These are phyloP conservation scores for Pterocles orientalis DNA, from an alignment of 2,113 vertebrate species.

Conservation along the genomic window DNA sequence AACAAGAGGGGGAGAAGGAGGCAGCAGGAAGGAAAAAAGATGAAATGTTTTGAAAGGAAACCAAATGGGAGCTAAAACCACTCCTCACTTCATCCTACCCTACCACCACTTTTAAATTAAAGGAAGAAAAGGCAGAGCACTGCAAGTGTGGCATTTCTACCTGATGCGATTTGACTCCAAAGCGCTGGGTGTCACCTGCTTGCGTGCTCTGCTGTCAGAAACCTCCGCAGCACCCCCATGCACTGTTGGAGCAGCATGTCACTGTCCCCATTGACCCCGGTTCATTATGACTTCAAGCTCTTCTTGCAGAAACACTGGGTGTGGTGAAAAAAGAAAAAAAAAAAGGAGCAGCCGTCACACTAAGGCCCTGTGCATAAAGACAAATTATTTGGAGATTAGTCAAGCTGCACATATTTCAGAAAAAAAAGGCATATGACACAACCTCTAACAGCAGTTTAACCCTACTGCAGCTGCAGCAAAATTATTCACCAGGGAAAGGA, in stretches of 20 bases:
- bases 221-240: neutral
- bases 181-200: neutral
- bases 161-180: neutral
- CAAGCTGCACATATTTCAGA: neutral
- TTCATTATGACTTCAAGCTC: neutral
- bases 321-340: too few species aligned
- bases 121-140: neutral
- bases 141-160: neutral
- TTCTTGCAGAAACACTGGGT: neutral
- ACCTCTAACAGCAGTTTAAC: neutral
- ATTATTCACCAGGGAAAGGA: neutral
- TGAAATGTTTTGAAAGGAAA: neutral
- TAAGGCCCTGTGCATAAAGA: neutral
- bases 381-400: neutral
- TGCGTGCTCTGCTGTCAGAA: fast-evolving
- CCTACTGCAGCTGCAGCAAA: neutral
- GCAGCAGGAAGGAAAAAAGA: neutral
- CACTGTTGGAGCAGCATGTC: neutral
- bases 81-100: neutral
- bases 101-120: neutral
- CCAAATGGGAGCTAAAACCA: neutral
- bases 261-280: neutral
- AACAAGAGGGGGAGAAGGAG: neutral
- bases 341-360: neutral
- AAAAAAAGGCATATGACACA: neutral